Conservation (phyloP, 2,113 vertebrate genomes). For the Butorides virescens region DNA sequence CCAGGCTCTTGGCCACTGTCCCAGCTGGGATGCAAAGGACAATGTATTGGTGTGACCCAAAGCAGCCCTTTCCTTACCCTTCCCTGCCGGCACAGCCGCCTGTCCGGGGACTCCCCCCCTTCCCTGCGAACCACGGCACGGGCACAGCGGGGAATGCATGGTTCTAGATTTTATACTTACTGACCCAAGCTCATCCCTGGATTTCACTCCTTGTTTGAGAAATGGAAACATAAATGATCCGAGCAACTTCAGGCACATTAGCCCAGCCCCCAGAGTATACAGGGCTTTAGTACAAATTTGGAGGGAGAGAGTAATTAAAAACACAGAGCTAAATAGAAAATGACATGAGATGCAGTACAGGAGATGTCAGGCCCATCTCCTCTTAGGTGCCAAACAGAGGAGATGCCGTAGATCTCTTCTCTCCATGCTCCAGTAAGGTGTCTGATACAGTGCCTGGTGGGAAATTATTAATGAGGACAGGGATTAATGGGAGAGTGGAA, state of each 20-base stretch:
- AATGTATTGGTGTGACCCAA: not conserved
- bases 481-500: constrained; percentile 5
- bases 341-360: not conserved
- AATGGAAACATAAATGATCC: not conserved
- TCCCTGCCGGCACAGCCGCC: not conserved
- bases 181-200: not conserved
- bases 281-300: not conserved
- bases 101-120: not conserved
- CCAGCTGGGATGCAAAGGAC: not conserved
- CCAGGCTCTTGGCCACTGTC: not conserved
- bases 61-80: not conserved
- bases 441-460: not conserved
- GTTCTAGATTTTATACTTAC: not conserved
- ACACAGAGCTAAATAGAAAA: not conserved
- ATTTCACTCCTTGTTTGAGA: not conserved
- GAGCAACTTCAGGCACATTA: not conserved
- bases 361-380: not conserved
- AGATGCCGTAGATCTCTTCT: not conserved
- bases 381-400: not conserved
- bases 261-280: not conserved
- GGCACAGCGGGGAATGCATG: fast-evolving
- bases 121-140: fast-evolving
- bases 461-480: constrained; percentile 21
- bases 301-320: not conserved
- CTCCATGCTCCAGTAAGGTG: not conserved